These are phyloP conservation scores for Varecia variegata DNA, from an alignment of 2,797 vertebrate species.

Conservation along the genomic window DNA sequence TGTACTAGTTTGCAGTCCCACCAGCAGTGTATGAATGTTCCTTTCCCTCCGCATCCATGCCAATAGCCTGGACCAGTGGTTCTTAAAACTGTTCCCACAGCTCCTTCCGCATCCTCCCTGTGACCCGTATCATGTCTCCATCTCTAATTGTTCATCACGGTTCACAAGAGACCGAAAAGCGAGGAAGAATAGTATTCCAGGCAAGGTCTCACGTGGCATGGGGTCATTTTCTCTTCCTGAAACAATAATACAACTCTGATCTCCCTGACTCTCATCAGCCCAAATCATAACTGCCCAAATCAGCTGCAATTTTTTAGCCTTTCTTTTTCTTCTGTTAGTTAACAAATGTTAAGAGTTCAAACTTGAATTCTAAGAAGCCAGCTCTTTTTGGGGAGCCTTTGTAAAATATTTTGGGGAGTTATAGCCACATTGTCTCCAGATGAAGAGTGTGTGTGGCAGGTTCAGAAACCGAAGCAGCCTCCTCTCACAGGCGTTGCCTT, in stretches of 20 bases:
- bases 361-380: neutral
- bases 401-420: neutral
- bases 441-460: neutral
- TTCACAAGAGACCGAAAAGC: neutral
- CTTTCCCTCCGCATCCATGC: no score
- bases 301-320: neutral
- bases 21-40: no score
- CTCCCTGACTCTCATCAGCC: neutral
- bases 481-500: conserved; percentile 56
- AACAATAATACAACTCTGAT: neutral
- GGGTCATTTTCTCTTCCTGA: neutral
- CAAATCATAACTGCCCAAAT: neutral
- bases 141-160: neutral
- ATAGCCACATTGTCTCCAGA: neutral
- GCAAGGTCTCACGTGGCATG: neutral
- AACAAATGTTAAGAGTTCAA: neutral
- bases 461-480: neutral
- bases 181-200: neutral
- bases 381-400: neutral
- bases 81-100: neutral
- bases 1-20: no score
- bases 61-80: neutral
- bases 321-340: conserved; percentile 8
- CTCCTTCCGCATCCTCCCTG: neutral
- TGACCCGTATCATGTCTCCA: neutral